Base-by-base conservation (phyloP, 64 coral and sea anemone species). In the Stylophora pistillata region DNA sequence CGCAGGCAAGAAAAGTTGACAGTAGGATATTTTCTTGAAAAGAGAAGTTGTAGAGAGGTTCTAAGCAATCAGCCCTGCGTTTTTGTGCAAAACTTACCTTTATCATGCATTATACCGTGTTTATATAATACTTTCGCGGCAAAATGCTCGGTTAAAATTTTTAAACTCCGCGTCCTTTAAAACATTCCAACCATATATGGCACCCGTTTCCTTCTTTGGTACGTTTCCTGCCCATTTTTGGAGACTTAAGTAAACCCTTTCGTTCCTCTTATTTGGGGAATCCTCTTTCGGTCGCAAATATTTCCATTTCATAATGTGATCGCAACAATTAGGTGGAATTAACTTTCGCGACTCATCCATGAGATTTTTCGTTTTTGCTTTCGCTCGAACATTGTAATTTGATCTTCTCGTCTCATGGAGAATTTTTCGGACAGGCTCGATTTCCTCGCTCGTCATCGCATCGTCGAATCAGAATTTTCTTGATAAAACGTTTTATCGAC, bases 171-270 rank as follows among this genome's bases (percentile, higher is more conserved):
- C 88, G 69, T 95, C 82, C 84, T 90, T 94, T 98, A 77, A 84
- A 58, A 81, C 93, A 92, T 93, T 92, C 90, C 93, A 85, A 81
- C 97, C 97, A 99, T 95, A 99, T 99, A 99, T 92, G 97, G 97
- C 90, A 82, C 77, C 87, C 69, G 79, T 99, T 94, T 89, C 97
- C 95, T 95, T 99, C 85, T 99, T 95, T 95, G 97, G 97, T 71
- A 23, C 81, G 61, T 82, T 90, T 87, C 87, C 59, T 72, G 79
- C 91, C 96, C 96, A 98, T 95, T 92, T 98, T 98, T 98, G 96
- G 96, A 91, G 47, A 85, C 81, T 15, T 55, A 81, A 55, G 61
- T 79, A 76, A 63, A 77, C 73, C 23, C 52, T 81, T 58, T 56
- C 71, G 55, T 72, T 30, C 15, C 28, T 14, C n/a, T 25, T 57